Percentiles rank a stretch among this genome's conserved stretches.
phyloP scores from a whole-genome alignment of 2,888 invertebrate species.

The Baccha elongata region DNA sequence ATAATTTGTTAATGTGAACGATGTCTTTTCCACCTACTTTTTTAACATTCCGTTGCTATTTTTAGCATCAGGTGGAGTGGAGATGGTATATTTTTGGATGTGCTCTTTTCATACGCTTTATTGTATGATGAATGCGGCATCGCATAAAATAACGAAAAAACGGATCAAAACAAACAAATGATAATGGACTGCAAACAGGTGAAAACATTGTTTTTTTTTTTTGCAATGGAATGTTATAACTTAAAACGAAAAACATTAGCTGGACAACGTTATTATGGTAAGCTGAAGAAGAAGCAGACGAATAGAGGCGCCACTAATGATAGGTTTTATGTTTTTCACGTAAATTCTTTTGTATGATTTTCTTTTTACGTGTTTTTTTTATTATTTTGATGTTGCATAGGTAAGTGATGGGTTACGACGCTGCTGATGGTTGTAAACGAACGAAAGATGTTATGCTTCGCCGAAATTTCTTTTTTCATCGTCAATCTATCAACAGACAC shows the following conservation, averaged over 20 bases:
- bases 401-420: slow-evolving; percentile 8
- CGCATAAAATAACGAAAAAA: slow-evolving; percentile 5
- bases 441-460: slow-evolving; percentile 29
- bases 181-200: background rate
- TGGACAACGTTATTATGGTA: too few species aligned
- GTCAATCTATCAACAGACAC: slow-evolving; percentile 50
- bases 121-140: background rate
- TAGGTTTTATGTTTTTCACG: background rate
- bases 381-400: slow-evolving; percentile 31
- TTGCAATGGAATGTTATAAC: background rate
- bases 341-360: slow-evolving; percentile 10
- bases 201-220: background rate
- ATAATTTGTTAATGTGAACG: background rate
- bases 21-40: background rate
- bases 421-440: too few species aligned
- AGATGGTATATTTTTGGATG: background rate
- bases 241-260: too few species aligned
- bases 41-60: background rate
- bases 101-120: background rate
- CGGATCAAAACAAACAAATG: slow-evolving; percentile 18
- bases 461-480: slow-evolving; percentile 35
- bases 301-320: slow-evolving; percentile 25
- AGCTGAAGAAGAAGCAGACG: background rate
- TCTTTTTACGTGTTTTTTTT: background rate
- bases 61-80: background rate